Percentiles rank a stretch among this genome's conserved stretches.
phyloP scores from a whole-genome alignment of 2,113 vertebrate genomes.

The Noturus placidus region DNA sequence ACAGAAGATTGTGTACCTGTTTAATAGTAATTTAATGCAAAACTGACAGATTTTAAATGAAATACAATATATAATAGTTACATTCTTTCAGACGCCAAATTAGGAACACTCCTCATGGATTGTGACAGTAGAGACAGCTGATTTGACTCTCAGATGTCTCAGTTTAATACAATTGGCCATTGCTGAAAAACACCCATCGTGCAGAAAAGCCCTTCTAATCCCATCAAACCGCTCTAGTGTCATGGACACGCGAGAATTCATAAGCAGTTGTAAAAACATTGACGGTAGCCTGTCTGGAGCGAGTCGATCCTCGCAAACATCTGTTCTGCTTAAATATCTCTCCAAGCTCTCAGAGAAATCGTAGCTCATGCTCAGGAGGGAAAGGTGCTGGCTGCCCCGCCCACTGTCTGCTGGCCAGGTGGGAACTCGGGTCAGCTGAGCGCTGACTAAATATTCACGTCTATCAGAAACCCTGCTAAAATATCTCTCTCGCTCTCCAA shows the following conservation, averaged over 20 bases:
- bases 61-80: neutral
- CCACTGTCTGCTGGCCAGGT: neutral
- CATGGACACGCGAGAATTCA: neutral
- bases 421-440: neutral
- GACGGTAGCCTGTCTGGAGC: neutral
- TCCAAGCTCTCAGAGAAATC: slow-evolving; percentile 6
- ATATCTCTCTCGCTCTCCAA: neutral
- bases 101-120: neutral
- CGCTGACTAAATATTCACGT: neutral
- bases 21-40: neutral
- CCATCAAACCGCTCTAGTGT: neutral
- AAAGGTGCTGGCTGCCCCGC: neutral
- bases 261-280: slow-evolving; percentile 10
- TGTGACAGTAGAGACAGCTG: neutral
- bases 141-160: neutral
- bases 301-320: neutral
- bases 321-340: slow-evolving; percentile 10
- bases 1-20: neutral
- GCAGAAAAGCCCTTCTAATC: neutral
- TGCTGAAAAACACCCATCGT: neutral
- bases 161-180: neutral
- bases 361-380: neutral
- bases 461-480: slow-evolving; percentile 1
- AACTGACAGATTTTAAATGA: neutral
- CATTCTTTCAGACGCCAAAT: neutral